Evolutionary conservation across 2,113 vertebrate species (phyloP), one percentile per base, ranked within the genome.

Genomic region (Blennius ocellaris): DNA sequence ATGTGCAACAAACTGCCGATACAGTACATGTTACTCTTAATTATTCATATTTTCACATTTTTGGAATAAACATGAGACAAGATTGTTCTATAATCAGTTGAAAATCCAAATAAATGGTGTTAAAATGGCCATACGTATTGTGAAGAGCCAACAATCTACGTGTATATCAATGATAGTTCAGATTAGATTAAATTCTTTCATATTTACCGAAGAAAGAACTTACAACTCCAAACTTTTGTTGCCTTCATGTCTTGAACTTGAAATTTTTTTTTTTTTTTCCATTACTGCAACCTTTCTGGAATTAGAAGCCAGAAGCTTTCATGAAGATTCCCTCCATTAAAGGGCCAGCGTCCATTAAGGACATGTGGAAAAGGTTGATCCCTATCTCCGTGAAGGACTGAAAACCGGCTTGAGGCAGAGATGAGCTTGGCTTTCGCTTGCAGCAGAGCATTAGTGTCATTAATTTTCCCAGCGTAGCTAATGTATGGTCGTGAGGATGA

Each of bases 391-490:
- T 43, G 36, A 56, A 61, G 1, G 15, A 47, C 45, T 53, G 41
- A 68, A 62, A 48, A 61, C 43, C 62, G 40, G 48, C 38, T 15
- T 41, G 37, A 6, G 5, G 41, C 21, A 2, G 21, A 47, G 53
- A 11, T 44, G 37, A 8, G 59, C 54, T 65, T 61, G 11, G 52
- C 59, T 76, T 81, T 43, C 75, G 76, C 52, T 11, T 48, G 47
- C 59, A 11, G n/a, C 54, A 39, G 49, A 59, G 47, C 80, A 80
- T 83, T 80, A 84, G 16, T 44, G 11, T 69, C 50, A 14, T 79
- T 80, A 56, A 57, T 75, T 57, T 62, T 38, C 54, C 45, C 65
- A 54, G 7, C 58, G 11, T 11, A 57, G 65, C 76, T 83, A 57
- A 90, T 81, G 79, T 50, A 69, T 43, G 75, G 45, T 37, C 57